Conservation (phyloP, 2,113 vertebrate species). For the Cariama cristata region DNA sequence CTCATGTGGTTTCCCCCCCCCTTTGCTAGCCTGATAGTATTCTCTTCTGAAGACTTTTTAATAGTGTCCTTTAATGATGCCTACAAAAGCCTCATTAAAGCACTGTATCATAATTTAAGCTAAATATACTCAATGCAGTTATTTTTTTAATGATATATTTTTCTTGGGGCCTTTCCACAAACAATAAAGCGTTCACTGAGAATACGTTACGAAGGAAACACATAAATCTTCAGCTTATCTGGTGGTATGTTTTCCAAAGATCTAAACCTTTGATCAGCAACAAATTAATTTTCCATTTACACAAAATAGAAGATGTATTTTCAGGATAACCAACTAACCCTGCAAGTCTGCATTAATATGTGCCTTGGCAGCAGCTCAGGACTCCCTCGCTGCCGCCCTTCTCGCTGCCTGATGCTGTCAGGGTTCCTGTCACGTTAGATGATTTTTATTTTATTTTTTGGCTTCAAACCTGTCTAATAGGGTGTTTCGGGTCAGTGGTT, state of each 20-base stretch:
- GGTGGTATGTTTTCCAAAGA: constrained; percentile 55
- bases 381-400: background rate
- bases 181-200: constrained; percentile 27
- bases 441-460: constrained; percentile 49
- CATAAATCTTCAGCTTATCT: constrained; percentile 73
- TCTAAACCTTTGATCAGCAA: constrained; percentile 62
- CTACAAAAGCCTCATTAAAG: constrained; percentile 57
- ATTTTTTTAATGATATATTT: constrained; percentile 33
- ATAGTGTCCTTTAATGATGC: constrained; percentile 45
- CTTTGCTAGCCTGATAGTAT: background rate
- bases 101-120: background rate
- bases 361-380: constrained; percentile 39
- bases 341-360: constrained; percentile 12
- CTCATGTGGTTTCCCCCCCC: background rate
- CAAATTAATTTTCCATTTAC: constrained; percentile 77
- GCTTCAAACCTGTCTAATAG: constrained; percentile 31
- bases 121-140: constrained; percentile 16
- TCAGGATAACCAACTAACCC: constrained; percentile 60
- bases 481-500: constrained; percentile 14
- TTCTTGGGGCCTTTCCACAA: constrained; percentile 34
- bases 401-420: background rate
- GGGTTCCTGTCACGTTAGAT: background rate
- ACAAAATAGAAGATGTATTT: constrained; percentile 62
- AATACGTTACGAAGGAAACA: constrained; percentile 40
- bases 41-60: constrained; percentile 43